phyloP scores from a whole-genome alignment of 2,113 vertebrate genomes.

The Eubucco bourcierii region DNA sequence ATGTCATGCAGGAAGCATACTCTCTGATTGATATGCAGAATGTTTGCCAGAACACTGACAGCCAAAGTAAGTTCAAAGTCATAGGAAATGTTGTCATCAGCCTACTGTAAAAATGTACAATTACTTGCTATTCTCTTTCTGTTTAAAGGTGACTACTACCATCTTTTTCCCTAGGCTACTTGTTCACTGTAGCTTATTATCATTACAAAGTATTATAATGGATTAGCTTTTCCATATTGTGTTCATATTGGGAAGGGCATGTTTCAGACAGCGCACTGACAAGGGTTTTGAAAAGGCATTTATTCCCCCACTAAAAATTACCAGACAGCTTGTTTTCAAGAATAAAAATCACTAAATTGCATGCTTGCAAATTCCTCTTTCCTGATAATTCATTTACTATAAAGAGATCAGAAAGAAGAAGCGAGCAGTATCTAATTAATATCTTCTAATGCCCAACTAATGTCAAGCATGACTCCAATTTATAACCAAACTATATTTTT shows the following conservation, averaged over 20 bases:
- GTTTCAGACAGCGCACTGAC: conserved; percentile 70
- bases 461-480: conserved; percentile 74
- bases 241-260: conserved; percentile 64
- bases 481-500: conserved; percentile 77
- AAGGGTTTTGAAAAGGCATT: conserved; percentile 65
- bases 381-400: conserved; percentile 68
- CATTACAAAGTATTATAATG: conserved; percentile 76
- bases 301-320: conserved; percentile 69
- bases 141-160: conserved; percentile 75
- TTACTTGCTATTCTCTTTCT: conserved; percentile 73
- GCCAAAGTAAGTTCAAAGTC: conserved; percentile 80
- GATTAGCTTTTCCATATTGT: conserved; percentile 76
- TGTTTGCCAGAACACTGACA: conserved; percentile 70
- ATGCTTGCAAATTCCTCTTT: conserved; percentile 66
- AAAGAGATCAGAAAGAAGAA: conserved; percentile 57
- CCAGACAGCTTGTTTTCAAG: conserved; percentile 65
- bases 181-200: conserved; percentile 76
- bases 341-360: conserved; percentile 72
- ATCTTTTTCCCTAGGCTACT: conserved; percentile 77
- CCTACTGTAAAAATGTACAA: conserved; percentile 76
- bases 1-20: conserved; percentile 63
- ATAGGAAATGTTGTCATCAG: conserved; percentile 74
- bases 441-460: conserved; percentile 75
- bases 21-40: conserved; percentile 72
- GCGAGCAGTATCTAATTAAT: conserved; percentile 74